phyloP scores from a whole-genome alignment of 2,888 invertebrate genomes.

The Leucania comma region DNA sequence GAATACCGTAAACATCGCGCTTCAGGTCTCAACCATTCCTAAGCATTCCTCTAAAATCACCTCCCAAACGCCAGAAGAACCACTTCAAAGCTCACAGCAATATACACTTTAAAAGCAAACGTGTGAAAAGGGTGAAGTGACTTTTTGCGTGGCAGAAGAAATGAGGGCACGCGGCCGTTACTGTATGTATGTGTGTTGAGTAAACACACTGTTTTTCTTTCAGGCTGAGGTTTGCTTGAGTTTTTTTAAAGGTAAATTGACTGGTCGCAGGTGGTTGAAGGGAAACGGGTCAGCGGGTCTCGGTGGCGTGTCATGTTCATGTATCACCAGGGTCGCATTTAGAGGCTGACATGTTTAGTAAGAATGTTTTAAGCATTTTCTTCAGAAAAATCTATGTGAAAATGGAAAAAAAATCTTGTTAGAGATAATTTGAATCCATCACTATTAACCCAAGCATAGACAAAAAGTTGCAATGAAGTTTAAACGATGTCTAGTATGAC shows the following conservation, averaged over 20 bases:
- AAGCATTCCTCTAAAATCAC: slow-evolving; percentile 76
- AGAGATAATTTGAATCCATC: too few relatives aligned
- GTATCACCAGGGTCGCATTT: slow-evolving; percentile 83
- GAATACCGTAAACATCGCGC: slow-evolving; percentile 86
- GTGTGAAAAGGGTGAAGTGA: slow-evolving; percentile 74
- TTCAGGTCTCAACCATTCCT: slow-evolving; percentile 83
- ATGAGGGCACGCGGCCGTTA: slow-evolving; percentile 84
- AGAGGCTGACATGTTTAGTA: slow-evolving; percentile 40
- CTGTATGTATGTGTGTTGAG: slow-evolving; percentile 86
- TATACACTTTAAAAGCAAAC: slow-evolving; percentile 80
- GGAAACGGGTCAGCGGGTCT: slow-evolving; percentile 89
- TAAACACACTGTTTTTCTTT: slow-evolving; percentile 88
- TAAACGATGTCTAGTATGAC: too few relatives aligned
- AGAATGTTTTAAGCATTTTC: background rate
- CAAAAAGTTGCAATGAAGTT: too few relatives aligned
- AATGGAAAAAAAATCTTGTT: too few relatives aligned
- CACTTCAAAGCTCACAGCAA: slow-evolving; percentile 71
- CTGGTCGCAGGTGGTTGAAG: slow-evolving; percentile 85
- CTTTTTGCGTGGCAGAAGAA: slow-evolving; percentile 78
- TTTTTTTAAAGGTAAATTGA: slow-evolving; percentile 89
- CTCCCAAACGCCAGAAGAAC: slow-evolving; percentile 70
- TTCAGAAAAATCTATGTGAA: background rate
- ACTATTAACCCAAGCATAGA: too few relatives aligned
- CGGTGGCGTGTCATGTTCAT: slow-evolving; percentile 87
- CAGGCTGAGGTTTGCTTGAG: slow-evolving; percentile 81